Percentiles rank a stretch among this genome's conserved stretches.
These are phyloP conservation scores for Oikopleura dioica DNA, from an alignment of 23 tunicate species.

Conservation along the genomic window DNA sequence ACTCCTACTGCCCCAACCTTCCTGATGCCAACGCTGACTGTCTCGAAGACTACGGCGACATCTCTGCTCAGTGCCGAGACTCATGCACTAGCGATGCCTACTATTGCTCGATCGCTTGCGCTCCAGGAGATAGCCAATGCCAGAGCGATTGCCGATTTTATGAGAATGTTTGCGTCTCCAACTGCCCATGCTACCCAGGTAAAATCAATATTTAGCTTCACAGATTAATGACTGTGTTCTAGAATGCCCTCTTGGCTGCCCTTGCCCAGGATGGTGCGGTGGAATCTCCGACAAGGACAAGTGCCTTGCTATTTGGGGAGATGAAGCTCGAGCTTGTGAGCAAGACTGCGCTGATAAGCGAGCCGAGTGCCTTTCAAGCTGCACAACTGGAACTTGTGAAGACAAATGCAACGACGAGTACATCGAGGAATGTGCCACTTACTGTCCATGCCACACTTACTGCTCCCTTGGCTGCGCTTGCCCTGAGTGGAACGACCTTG, in stretches of 20 bases:
- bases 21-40: not conserved
- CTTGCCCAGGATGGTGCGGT: not conserved
- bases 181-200: not conserved
- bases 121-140: not conserved
- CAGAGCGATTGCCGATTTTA: not conserved
- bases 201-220: too few relatives aligned
- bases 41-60: not conserved
- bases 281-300: not conserved
- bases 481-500: not conserved
- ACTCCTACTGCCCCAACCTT: not conserved
- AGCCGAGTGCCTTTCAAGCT: not conserved
- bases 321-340: not conserved
- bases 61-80: not conserved
- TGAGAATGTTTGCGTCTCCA: not conserved
- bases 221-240: too few relatives aligned
- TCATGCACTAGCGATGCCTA: not conserved
- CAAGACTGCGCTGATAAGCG: not conserved
- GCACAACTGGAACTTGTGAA: not conserved
- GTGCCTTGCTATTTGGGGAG: not conserved
- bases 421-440: not conserved
- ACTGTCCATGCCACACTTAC: not conserved
- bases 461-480: not conserved
- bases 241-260: not conserved
- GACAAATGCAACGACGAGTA: not conserved
- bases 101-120: not conserved